Evolutionary conservation across 2,888 invertebrate genomes (phyloP).

Genomic region (Machimus rusticus): DNA sequence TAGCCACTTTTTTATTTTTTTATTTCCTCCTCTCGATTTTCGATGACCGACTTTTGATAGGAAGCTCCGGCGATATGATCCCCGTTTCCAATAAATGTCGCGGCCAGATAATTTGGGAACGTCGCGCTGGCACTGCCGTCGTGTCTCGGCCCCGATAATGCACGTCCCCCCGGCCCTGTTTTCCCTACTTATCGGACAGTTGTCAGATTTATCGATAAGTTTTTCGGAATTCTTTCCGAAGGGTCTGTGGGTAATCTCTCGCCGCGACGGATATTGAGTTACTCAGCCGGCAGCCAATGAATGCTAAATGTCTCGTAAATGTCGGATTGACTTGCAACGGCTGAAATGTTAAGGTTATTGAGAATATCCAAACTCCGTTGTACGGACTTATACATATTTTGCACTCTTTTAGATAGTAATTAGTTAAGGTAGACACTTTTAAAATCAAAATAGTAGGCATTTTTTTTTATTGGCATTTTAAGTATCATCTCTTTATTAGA

Average conservation of each 20-base stretch:
- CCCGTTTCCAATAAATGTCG: not conserved
- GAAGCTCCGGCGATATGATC: not conserved
- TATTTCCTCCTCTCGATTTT: not conserved
- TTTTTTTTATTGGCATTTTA: too few relatives aligned
- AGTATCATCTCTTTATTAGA: too few relatives aligned
- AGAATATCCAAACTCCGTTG: not conserved
- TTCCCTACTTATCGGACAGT: constrained; percentile 2
- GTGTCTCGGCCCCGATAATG: not conserved
- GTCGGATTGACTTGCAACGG: not conserved
- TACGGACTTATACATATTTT: not conserved
- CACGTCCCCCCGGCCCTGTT: not conserved
- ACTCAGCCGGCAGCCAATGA: not conserved
- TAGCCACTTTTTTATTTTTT: not conserved
- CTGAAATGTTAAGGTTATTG: not conserved
- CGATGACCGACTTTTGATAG: constrained; percentile 31
- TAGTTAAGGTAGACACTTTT: not conserved
- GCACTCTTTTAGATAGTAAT: not conserved
- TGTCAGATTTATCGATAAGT: constrained; percentile 3
- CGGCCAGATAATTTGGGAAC: not conserved
- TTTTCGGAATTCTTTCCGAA: not conserved
- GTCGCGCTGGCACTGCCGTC: not conserved
- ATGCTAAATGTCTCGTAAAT: not conserved
- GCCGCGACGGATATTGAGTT: not conserved
- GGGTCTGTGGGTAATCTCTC: not conserved
- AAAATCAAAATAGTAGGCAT: too few relatives aligned